Evolutionary conservation across 2,888 invertebrate genomes (phyloP).

Genomic region (Argynnis bischoffii): DNA sequence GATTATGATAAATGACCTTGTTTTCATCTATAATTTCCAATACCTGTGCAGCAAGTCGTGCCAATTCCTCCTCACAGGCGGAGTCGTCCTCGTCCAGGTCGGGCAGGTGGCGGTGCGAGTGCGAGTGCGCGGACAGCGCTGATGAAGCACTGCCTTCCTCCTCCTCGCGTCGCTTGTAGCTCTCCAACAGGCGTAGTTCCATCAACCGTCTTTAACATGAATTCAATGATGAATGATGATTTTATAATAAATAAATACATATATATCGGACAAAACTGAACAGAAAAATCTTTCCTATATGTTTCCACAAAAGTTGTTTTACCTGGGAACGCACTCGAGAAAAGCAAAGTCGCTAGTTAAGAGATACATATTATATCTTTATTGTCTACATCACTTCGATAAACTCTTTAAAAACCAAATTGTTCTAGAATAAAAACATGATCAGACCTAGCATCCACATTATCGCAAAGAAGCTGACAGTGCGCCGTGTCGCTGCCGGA

Average conservation of each 20-base stretch:
- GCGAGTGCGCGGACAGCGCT: conserved; percentile 94
- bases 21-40: no score
- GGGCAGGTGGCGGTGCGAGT: conserved; percentile 91
- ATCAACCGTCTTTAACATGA: conserved; percentile 78
- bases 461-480: conserved; percentile 75
- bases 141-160: conserved; percentile 96
- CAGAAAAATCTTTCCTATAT: no score
- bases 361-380: not conserved
- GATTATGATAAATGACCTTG: no score
- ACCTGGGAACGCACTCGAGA: no score
- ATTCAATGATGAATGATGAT: not conserved
- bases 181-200: conserved; percentile 82
- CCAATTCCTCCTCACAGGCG: conserved; percentile 92
- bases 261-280: no score
- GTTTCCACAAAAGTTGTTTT: not conserved
- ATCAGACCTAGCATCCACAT: conserved; percentile 71
- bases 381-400: no score
- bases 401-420: not conserved
- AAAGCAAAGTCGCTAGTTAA: no score
- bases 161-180: conserved; percentile 78
- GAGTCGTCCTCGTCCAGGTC: conserved; percentile 95
- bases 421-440: not conserved
- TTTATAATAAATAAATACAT: no score
- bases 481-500: conserved; percentile 81
- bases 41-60: conserved; percentile 87